phyloP scores from a whole-genome alignment of 2,888 invertebrate genomes.

The Hesperia comma region DNA sequence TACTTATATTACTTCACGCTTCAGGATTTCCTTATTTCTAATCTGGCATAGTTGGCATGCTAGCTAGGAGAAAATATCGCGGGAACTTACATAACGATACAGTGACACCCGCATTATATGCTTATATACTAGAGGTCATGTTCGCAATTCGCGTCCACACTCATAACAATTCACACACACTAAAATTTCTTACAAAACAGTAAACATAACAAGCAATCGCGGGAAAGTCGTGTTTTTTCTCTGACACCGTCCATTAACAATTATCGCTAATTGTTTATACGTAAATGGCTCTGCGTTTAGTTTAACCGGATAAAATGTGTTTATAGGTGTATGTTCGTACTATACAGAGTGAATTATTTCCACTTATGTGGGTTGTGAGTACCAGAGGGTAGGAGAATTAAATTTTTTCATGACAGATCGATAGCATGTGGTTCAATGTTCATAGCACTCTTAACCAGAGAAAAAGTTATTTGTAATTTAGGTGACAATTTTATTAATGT shows the following conservation, averaged over 20 bases:
- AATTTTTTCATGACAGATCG: no score
- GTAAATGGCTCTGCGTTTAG: background rate
- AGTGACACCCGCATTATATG: background rate
- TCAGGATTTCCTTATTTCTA: constrained; percentile 29
- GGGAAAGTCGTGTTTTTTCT: constrained; percentile 3
- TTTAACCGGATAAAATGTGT: no score
- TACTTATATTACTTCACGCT: background rate
- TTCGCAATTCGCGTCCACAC: background rate
- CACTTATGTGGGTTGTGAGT: no score
- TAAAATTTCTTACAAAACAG: background rate
- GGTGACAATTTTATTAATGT: no score
- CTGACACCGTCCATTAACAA: background rate
- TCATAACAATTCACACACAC: background rate
- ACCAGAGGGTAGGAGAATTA: no score
- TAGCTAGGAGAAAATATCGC: constrained; percentile 11
- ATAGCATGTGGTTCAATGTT: no score
- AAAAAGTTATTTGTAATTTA: no score
- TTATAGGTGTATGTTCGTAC: no score
- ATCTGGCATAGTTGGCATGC: constrained; percentile 5
- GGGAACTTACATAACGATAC: constrained; percentile 7
- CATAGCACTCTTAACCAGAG: no score
- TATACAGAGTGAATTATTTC: no score
- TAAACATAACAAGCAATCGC: background rate
- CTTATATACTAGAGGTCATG: constrained; percentile 5
- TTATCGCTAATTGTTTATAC: constrained; percentile 17